Evolutionary conservation across 2,888 invertebrate species (phyloP).

Genomic region (Suillia variegata): DNA sequence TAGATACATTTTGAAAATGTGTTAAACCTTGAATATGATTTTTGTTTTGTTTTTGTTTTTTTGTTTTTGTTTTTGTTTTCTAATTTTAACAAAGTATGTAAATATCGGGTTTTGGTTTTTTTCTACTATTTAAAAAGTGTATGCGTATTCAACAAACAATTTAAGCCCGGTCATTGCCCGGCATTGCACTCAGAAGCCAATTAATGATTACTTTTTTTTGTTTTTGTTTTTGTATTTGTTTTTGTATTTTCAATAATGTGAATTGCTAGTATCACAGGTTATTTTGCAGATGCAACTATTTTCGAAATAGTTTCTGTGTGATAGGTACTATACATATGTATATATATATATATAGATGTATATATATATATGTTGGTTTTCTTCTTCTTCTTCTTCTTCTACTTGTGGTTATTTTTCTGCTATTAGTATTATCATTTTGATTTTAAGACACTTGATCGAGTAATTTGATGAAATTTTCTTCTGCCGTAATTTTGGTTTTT

Average conservation of each 20-base stretch:
- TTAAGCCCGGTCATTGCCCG: neutral
- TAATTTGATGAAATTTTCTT: constrained; percentile 21
- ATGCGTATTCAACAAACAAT: constrained; percentile 5
- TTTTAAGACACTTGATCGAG: constrained; percentile 53
- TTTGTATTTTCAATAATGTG: constrained; percentile 29
- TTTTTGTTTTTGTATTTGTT: constrained; percentile 26
- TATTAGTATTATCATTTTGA: constrained; percentile 23
- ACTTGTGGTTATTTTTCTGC: constrained; percentile 23
- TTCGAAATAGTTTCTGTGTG: constrained; percentile 19
- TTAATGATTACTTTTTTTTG: constrained; percentile 9
- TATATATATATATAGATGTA: too few relatives aligned
- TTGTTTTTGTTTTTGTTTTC: constrained; percentile 3
- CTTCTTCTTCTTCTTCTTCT: constrained; percentile 35
- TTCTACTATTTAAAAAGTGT: neutral
- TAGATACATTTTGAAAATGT: constrained; percentile 9
- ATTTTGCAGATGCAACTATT: constrained; percentile 4
- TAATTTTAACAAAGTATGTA: constrained; percentile 3
- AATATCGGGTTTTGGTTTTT: neutral
- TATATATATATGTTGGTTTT: too few relatives aligned
- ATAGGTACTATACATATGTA: constrained; percentile 12
- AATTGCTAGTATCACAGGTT: constrained; percentile 7
- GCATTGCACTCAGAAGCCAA: neutral
- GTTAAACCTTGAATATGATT: constrained; percentile 4
- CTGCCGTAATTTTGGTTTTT: constrained; percentile 20
- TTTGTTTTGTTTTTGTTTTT: constrained; percentile 1